phyloP scores from a whole-genome alignment of 35 echinoderm and acorn worm species.

The Diadema setosum region DNA sequence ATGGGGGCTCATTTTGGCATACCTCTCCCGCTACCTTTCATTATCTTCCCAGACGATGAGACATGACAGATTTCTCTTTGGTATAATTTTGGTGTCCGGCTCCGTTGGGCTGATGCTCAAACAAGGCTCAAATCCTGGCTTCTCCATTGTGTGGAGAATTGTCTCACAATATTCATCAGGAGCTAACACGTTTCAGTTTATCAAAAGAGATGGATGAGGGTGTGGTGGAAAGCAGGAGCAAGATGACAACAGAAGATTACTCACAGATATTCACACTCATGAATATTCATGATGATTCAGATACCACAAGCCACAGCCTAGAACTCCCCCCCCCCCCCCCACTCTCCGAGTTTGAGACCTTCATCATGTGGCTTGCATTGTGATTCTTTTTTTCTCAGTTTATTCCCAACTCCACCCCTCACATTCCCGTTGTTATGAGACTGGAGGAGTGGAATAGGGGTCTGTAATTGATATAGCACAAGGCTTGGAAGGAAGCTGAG shows the following conservation, averaged over 20 bases:
- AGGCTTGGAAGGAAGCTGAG: background rate
- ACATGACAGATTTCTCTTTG: background rate
- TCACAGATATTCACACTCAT: no score
- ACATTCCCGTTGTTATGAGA: background rate
- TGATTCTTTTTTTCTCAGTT: background rate
- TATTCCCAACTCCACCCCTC: conserved; percentile 7
- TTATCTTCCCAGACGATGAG: background rate
- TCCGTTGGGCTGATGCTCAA: background rate
- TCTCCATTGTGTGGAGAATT: no score
- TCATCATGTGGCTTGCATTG: background rate
- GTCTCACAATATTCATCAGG: no score
- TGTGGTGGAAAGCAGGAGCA: no score
- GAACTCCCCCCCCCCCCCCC: background rate
- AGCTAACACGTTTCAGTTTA: no score
- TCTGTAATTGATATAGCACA: conserved; percentile 14
- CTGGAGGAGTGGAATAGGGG: background rate
- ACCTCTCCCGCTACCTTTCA: background rate
- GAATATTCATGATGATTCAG: no score
- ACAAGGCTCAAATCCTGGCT: no score
- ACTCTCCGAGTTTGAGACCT: background rate
- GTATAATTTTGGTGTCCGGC: background rate
- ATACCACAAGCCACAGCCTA: no score
- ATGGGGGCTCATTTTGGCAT: no score
- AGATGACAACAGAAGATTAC: no score
- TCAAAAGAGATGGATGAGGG: no score